Base-by-base conservation (phyloP, 2,113 vertebrate species). In the Prinia subflava region DNA sequence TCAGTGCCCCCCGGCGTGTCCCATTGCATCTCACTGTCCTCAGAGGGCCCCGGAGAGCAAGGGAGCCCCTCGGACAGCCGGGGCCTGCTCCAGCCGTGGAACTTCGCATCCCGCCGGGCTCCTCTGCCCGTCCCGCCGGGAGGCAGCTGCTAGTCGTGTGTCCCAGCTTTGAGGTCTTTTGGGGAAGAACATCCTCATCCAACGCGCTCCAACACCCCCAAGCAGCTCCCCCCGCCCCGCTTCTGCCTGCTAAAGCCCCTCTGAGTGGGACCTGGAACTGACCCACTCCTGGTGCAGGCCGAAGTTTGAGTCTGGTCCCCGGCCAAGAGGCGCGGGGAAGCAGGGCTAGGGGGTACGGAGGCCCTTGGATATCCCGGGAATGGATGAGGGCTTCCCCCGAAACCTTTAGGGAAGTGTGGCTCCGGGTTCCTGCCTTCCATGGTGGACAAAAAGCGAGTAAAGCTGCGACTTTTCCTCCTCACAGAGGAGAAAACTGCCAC, bases 221-320 rank as follows among this genome's bases (percentile, higher is more conserved):
- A 7, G 22, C 14, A 4, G 9, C 22, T 23, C 31, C 53, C 41
- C 30, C 10, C 4, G 7, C 14, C 3, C 9, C 3, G 6, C 7
- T 46, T 67, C n/a, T 63, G 27, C 41, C 41, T 46, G 13, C 52
- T 59, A 27, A 57, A 76, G 25, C 14, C 22, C 10, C 10, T 20
- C 23, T 7, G 33, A 74, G 18, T 5, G 46, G 18, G 18, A 12
- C 15, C 13, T 15, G 18, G 42, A 47, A 31, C 33, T 53, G 60
- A 44, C 10, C 16, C 30, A 11, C 14, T 31, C 31, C 30, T 19
- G 50, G 16, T 4, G 41, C 37, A 37, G 30, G n/a, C 44, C 62
- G 83, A 92, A 80, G 76, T 88, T 93, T 90, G 83, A 16, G 28
- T 42, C 5, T 6, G 16, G 20, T 44, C 8, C 27, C 6, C 6